Base-by-base conservation (phyloP, 2,888 invertebrate genomes). In the Oxytorus armatus region DNA sequence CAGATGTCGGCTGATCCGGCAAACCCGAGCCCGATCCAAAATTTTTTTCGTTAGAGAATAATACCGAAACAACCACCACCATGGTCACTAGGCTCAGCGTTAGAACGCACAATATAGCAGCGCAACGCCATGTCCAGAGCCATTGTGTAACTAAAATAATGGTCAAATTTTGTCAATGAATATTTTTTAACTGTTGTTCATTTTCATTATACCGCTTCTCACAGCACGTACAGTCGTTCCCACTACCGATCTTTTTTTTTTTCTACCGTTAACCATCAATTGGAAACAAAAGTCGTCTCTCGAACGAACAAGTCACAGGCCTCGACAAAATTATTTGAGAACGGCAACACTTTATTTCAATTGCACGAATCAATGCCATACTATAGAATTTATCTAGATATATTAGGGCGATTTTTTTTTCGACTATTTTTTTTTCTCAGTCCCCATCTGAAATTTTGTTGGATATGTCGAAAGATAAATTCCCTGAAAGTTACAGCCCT, bases 111-210 rank as follows among this genome's bases (percentile, higher is more conserved):
- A 87, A 49, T 51, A 86, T 78, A 2, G 86, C 83, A 0, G 84
- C 85, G 29, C 87, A 88, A 74, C 85, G 86, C 88, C 87, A 88
- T 4, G 87, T 86, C 86, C 86, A 85, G 29, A 87, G 74, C 87
- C 88, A 89, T 66, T 87, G 82, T 53, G 73, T 82, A 68, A 88
- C 89, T 89, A 79, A 18, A 29, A 69, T 23, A 55, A 55, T 21
- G 29, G 42, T 55, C 11, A 47, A 61, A 21, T 42, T 23, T 59
- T n/a, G 25, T 21, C 10, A 44, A 14, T 44, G 0, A 44, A 44
- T 44, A 3, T 39, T 10, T 14, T 8, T n/a, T 36, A 4, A 10
- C 10, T 36, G 10, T 44, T 44, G 14, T 59, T 4, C 36, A 25
- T n/a, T n/a, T n/a, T n/a, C n/a, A n/a, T n/a, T n/a, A n/a, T n/a